phyloP scores from a whole-genome alignment of 2,797 vertebrate species.

The Holocentrus rufus region DNA sequence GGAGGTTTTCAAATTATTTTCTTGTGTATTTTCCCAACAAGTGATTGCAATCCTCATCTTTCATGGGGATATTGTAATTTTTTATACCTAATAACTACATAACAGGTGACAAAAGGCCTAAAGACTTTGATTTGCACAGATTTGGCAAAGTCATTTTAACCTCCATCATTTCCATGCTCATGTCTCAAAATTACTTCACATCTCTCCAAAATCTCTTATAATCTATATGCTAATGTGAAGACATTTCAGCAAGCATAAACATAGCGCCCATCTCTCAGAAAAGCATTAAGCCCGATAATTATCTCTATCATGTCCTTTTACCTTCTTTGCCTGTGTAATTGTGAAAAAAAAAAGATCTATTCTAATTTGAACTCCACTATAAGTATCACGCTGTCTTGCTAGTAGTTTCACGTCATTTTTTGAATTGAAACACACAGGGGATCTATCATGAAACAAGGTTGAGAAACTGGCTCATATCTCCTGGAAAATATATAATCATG shows the following conservation, averaged over 20 bases:
- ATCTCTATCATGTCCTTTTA: slow-evolving; percentile 65
- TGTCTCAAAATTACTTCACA: slow-evolving; percentile 1
- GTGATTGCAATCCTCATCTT: slow-evolving; percentile 7
- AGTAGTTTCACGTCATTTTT: slow-evolving; percentile 3
- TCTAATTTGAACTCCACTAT: slow-evolving; percentile 58
- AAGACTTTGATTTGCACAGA: slow-evolving; percentile 45
- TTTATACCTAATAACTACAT: slow-evolving; percentile 18
- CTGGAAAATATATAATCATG: neutral
- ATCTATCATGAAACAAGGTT: neutral
- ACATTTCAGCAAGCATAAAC: slow-evolving; percentile 17
- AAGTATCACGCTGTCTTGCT: slow-evolving; percentile 62
- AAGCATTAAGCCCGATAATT: slow-evolving; percentile 67
- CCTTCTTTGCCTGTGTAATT: slow-evolving; percentile 63
- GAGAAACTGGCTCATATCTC: slow-evolving; percentile 7
- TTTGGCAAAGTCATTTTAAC: slow-evolving; percentile 34
- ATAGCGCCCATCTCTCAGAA: neutral
- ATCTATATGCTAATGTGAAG: slow-evolving; percentile 8
- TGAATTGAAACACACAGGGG: neutral
- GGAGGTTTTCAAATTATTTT: slow-evolving; percentile 45
- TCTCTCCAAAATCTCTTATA: slow-evolving; percentile 18
- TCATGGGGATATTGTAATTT: slow-evolving; percentile 27
- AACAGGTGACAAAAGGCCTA: slow-evolving; percentile 21
- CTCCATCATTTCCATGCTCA: slow-evolving; percentile 3
- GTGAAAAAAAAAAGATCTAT: slow-evolving; percentile 65
- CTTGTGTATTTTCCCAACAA: slow-evolving; percentile 20